Evolutionary conservation across 1,140 invertebrate species (phyloP), one percentile per base, ranked within the genome.

Genomic region (Pectinophora gossypiella): DNA sequence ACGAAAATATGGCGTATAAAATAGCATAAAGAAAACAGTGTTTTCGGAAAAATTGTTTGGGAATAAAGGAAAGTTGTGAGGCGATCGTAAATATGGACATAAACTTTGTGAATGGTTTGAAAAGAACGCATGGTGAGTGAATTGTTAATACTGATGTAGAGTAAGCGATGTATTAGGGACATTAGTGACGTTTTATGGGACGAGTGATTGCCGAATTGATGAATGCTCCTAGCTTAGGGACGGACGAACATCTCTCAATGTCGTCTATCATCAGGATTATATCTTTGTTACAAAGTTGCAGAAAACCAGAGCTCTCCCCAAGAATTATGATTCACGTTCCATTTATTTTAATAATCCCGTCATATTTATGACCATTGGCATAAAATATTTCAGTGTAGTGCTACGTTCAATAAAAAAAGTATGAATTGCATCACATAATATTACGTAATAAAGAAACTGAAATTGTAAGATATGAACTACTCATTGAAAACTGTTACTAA

Each of bases 111-210:
- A 83, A 83, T 77, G 69, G 68, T 59, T 66, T 72, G 63, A 76
- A 81, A 77, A 74, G 76, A 78, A 80, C 84, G 73, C 74, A 84
- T 78, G 69, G 75, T 64, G 66, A 67, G 68, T 62, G 83, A 83
- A 86, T 80, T 82, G 77, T 86, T 86, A 86, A 84, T 86, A 86
- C 83, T 85, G 83, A 83, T 84, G 82, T 85, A 77, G 74, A 78
- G 72, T 59, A 54, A 65, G 59, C 68, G 63, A 75, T 73, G 76
- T 82, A 81, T 83, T 77, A 84, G 70, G 73, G 72, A 79, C 68
- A 86, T 86, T 86, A 84, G 83, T 73, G 78, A 72, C 56, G 51
- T 71, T 86, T 85, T 83, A 86, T 67, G 80, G 72, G 46, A 51
- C 48, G 49, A 68, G 69, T 78, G 68, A 76, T 72, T 64, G 76